Conservation (phyloP, 2,888 invertebrate species). For the Drosophila mercatorum region DNA sequence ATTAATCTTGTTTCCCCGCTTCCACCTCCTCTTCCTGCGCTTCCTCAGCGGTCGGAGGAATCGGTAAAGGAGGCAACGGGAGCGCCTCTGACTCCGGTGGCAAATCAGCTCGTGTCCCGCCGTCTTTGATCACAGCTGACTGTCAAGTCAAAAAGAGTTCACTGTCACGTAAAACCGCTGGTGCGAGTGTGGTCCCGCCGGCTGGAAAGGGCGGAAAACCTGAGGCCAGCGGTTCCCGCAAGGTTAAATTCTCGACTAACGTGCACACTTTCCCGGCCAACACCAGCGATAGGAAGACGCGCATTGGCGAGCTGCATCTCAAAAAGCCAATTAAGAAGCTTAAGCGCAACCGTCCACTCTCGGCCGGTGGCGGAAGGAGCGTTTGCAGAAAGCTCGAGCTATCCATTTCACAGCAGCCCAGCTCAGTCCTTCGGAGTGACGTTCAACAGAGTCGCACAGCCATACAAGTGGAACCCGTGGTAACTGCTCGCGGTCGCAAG, state of each 20-base stretch:
- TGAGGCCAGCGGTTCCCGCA: conserved; percentile 26
- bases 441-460: conserved; percentile 20
- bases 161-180: conserved; percentile 26
- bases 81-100: conserved; percentile 24
- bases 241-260: conserved; percentile 63
- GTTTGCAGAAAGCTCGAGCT: conserved; percentile 19
- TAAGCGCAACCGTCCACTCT: conserved; percentile 25
- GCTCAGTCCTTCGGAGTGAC: background rate
- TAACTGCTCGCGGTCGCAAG: conserved; percentile 4
- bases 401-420: conserved; percentile 18
- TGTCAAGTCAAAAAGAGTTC: conserved; percentile 40
- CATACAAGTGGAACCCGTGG: conserved; percentile 10
- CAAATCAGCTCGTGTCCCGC: conserved; percentile 13
- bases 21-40: conserved; percentile 28
- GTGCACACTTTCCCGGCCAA: conserved; percentile 52
- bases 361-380: conserved; percentile 9
- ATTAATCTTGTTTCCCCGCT: conserved; percentile 41
- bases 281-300: conserved; percentile 28
- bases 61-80: conserved; percentile 11
- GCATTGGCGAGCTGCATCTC: conserved; percentile 54
- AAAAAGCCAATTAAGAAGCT: conserved; percentile 52
- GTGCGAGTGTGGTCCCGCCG: conserved; percentile 4
- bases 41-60: conserved; percentile 25
- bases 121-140: conserved; percentile 22
- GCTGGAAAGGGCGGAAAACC: background rate